Percentiles rank a stretch among this genome's conserved stretches.
phyloP scores from a whole-genome alignment of 2,888 invertebrate species.

The Morpho helenor region DNA sequence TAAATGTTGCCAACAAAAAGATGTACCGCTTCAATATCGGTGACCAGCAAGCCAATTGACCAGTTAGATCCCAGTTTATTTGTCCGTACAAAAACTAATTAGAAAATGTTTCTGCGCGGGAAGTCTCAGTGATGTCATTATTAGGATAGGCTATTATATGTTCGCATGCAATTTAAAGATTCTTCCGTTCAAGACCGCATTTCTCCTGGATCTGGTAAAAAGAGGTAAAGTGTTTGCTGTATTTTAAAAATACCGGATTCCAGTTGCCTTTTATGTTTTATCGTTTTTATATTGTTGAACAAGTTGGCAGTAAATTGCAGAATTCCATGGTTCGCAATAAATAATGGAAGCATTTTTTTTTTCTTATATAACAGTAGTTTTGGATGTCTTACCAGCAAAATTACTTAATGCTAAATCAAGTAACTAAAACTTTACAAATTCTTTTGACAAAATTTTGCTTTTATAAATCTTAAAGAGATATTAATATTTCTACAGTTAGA shows the following conservation, averaged over 20 bases:
- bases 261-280: too few relatives aligned
- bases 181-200: slow-evolving; percentile 6
- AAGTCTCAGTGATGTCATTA: slow-evolving; percentile 9
- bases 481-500: too few relatives aligned
- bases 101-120: slow-evolving; percentile 12
- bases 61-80: slow-evolving; percentile 10
- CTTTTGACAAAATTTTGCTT: too few relatives aligned
- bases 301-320: too few relatives aligned
- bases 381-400: too few relatives aligned
- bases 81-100: slow-evolving; percentile 15
- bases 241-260: neutral
- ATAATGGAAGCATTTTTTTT: too few relatives aligned
- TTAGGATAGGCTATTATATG: slow-evolving; percentile 9
- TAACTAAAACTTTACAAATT: too few relatives aligned
- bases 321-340: too few relatives aligned
- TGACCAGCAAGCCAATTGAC: slow-evolving; percentile 6
- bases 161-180: slow-evolving; percentile 5
- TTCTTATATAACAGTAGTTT: too few relatives aligned
- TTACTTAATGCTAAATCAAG: too few relatives aligned
- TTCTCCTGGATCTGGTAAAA: slow-evolving; percentile 1
- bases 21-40: slow-evolving; percentile 10
- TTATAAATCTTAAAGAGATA: too few relatives aligned
- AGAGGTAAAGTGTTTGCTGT: slow-evolving; percentile 1
- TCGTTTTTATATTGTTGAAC: too few relatives aligned
- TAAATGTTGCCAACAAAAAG: slow-evolving; percentile 44